Conservation (phyloP, 2,888 invertebrate species). For the Ornithoptera priamus region DNA sequence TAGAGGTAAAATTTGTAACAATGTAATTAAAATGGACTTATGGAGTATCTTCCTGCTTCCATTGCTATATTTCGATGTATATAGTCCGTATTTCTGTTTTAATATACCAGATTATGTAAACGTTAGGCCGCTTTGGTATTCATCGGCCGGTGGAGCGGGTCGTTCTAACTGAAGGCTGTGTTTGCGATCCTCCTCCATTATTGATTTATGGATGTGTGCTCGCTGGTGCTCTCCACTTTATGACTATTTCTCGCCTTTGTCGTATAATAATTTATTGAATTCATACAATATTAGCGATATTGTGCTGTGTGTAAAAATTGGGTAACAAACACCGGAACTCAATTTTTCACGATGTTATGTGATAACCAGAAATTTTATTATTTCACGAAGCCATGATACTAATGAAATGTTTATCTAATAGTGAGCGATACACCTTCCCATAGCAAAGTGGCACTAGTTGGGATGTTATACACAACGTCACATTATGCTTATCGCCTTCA, state of each 20-base stretch:
- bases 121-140: neutral
- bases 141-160: conserved; percentile 1
- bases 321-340: too few species aligned
- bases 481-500: too few species aligned
- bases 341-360: too few species aligned
- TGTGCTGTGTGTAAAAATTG: neutral
- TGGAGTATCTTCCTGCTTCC: neutral
- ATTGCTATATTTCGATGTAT: neutral
- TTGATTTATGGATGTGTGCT: conserved; percentile 2
- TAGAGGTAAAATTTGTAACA: too few species aligned
- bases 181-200: conserved; percentile 6
- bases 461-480: too few species aligned
- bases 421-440: too few species aligned
- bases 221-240: neutral
- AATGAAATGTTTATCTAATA: too few species aligned
- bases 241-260: neutral
- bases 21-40: too few species aligned
- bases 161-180: conserved; percentile 1
- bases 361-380: too few species aligned
- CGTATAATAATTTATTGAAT: neutral
- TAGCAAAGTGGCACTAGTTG: too few species aligned
- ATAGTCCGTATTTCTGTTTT: neutral
- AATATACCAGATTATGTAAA: conserved; percentile 4
- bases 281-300: neutral
- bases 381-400: too few species aligned